These are phyloP conservation scores for Protaetia brevitarsis DNA, from an alignment of 1,140 invertebrate genomes.

Conservation along the genomic window DNA sequence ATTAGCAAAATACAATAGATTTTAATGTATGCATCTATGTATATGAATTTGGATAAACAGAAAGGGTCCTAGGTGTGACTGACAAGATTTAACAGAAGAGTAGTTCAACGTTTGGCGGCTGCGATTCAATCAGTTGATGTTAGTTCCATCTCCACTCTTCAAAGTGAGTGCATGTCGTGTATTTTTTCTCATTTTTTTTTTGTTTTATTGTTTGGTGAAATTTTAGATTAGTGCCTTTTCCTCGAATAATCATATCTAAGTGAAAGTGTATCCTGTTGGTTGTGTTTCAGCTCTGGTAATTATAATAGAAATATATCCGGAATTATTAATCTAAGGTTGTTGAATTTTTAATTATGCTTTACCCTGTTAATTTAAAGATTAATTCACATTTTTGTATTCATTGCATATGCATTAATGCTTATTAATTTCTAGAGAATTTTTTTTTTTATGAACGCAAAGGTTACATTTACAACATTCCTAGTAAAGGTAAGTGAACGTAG, in stretches of 20 bases:
- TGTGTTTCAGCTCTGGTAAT: not conserved
- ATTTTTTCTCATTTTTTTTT: too few relatives aligned
- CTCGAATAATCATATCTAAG: not conserved
- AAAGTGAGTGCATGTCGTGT: too few relatives aligned
- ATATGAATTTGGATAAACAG: conserved; percentile 30
- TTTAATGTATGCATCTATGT: conserved; percentile 27
- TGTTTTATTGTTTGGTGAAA: too few relatives aligned
- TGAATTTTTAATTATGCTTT: not conserved
- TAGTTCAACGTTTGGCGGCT: not conserved
- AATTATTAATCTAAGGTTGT: conserved; percentile 1
- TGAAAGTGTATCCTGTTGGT: conserved; percentile 21
- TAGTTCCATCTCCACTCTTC: not conserved
- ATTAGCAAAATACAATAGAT: conserved; percentile 15
- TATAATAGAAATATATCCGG: not conserved
- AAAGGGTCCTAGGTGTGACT: conserved; percentile 28
- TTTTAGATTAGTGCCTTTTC: too few relatives aligned
- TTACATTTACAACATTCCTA: conserved; percentile 4
- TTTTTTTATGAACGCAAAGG: not conserved
- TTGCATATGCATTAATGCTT: not conserved
- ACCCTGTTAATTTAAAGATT: not conserved
- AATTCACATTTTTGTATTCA: not conserved
- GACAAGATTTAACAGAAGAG: conserved; percentile 27
- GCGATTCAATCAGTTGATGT: not conserved
- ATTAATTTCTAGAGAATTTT: not conserved
- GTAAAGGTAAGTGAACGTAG: too few relatives aligned